phyloP scores from a whole-genome alignment of 2,888 invertebrate genomes.

The Dryobota labecula region DNA sequence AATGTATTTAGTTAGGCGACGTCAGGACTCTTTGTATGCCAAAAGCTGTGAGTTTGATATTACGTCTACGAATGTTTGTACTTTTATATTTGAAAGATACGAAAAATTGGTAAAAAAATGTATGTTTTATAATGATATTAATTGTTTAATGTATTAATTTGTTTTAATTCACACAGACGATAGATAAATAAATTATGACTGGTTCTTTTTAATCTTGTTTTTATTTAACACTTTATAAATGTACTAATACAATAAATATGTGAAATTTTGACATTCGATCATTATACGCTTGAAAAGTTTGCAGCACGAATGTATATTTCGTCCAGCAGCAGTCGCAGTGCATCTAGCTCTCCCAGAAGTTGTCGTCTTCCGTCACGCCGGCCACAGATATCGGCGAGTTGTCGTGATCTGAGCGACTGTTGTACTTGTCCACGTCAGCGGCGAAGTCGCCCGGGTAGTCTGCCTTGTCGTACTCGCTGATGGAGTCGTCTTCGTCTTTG shows the following conservation, averaged over 20 bases:
- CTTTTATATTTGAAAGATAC: constrained; percentile 84
- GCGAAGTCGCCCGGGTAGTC: constrained; percentile 79
- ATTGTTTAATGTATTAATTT: too few relatives aligned
- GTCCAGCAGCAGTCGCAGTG: neutral
- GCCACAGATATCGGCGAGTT: constrained; percentile 78
- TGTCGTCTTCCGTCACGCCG: constrained; percentile 78
- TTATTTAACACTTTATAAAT: constrained; percentile 66
- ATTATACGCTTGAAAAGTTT: constrained; percentile 14
- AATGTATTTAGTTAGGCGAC: constrained; percentile 39
- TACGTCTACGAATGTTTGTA: constrained; percentile 82
- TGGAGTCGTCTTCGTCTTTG: constrained; percentile 64
- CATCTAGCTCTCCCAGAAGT: constrained; percentile 81
- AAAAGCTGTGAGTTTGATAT: constrained; percentile 70
- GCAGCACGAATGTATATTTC: constrained; percentile 16
- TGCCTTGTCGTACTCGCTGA: constrained; percentile 65
- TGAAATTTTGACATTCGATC: constrained; percentile 16
- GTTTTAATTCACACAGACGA: constrained; percentile 81
- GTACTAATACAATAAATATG: constrained; percentile 45
- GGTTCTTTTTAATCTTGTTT: constrained; percentile 69
- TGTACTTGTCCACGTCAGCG: constrained; percentile 81
- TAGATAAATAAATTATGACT: constrained; percentile 85
- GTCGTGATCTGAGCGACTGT: constrained; percentile 74
- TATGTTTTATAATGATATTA: constrained; percentile 82
- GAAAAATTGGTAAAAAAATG: constrained; percentile 74
- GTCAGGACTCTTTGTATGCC: constrained; percentile 64